These are phyloP conservation scores for Heliornis fulica DNA, from an alignment of 2,113 vertebrate genomes.

Conservation along the genomic window DNA sequence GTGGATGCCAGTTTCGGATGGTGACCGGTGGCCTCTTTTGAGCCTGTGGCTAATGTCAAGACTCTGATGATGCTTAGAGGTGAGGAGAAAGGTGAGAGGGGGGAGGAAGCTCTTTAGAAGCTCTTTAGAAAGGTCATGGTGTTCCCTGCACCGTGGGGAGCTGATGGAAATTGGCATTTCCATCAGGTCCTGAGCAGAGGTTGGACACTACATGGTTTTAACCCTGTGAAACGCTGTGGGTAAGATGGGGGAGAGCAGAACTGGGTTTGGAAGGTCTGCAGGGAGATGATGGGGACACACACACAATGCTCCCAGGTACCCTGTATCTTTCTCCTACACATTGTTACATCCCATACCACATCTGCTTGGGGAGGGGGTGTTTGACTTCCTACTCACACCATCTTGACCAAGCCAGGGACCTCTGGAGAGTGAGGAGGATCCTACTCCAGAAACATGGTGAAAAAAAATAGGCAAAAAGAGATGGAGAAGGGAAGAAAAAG, in stretches of 20 bases:
- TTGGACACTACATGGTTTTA: neutral
- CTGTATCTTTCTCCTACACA: neutral
- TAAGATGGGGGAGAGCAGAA: too few species aligned
- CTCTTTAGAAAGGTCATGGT: too few species aligned
- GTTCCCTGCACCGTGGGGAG: neutral
- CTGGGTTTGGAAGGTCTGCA: neutral
- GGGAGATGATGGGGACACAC: too few species aligned
- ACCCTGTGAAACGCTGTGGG: too few species aligned
- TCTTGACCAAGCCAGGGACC: neutral
- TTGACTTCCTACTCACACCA: neutral
- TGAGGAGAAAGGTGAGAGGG: neutral
- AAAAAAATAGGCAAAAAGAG: neutral
- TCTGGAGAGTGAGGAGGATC: neutral
- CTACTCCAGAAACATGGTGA: neutral
- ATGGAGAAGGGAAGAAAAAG: neutral
- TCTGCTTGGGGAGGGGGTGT: neutral
- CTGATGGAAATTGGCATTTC: neutral
- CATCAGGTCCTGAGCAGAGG: neutral
- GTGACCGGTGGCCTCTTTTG: neutral
- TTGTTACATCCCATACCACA: rapidly evolving
- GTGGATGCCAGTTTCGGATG: neutral
- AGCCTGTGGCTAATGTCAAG: neutral
- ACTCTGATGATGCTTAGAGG: neutral
- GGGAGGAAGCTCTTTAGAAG: too few species aligned
- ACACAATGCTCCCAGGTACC: neutral